A percentile compares a stretch with the other conserved stretches of the same genome.
These are phyloP conservation scores for Acronicta alni DNA, from an alignment of 2,888 invertebrate genomes.

Conservation along the genomic window DNA sequence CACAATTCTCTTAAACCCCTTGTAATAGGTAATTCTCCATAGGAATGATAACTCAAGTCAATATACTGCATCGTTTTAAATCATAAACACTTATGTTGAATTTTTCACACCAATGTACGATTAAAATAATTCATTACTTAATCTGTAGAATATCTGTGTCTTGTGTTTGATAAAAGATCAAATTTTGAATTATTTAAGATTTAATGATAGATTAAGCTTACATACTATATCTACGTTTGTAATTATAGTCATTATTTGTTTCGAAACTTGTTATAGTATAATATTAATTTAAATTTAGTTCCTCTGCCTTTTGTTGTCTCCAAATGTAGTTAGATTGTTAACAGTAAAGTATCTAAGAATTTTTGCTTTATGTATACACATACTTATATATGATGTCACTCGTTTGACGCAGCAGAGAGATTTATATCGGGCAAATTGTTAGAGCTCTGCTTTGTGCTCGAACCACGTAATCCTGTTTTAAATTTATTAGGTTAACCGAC, in stretches of 20 bases:
- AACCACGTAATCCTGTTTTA: constrained; percentile 85
- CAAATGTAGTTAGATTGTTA: constrained; percentile 16
- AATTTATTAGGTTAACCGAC: constrained; percentile 87
- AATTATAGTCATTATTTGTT: no score
- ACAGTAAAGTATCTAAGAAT: constrained; percentile 41
- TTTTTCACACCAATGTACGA: no score
- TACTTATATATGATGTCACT: constrained; percentile 67
- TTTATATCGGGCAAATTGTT: constrained; percentile 85
- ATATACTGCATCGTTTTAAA: no score
- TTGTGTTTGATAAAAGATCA: no score
- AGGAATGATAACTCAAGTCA: constrained; percentile 3
- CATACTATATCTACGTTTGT: no score
- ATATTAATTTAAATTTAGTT: no score
- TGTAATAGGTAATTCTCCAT: constrained; percentile 7
- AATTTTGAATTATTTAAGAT: no score
- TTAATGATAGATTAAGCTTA: no score
- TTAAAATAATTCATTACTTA: no score
- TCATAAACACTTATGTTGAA: no score
- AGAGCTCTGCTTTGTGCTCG: constrained; percentile 84
- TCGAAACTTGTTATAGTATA: no score
- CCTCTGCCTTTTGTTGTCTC: constrained; percentile 3
- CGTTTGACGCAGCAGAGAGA: constrained; percentile 76
- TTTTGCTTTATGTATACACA: constrained; percentile 55
- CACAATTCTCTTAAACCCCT: background rate
- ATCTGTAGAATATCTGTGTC: no score